Conservation (phyloP, 2,888 invertebrate species). For the Matsumyia berberina region DNA sequence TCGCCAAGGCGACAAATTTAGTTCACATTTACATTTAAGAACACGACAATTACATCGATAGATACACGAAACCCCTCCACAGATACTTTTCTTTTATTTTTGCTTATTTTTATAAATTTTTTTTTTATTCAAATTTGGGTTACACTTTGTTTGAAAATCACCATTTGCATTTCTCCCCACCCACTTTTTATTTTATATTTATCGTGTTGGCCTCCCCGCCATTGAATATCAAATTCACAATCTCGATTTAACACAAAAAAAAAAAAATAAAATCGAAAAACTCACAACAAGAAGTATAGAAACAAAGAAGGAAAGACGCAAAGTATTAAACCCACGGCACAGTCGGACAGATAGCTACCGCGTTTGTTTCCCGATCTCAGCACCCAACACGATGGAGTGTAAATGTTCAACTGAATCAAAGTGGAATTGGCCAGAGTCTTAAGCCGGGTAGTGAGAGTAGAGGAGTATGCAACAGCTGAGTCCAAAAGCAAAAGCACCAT, state of each 20-base stretch:
- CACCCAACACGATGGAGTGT: slow-evolving; percentile 74
- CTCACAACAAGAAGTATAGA: slow-evolving; percentile 32
- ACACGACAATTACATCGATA: slow-evolving; percentile 55
- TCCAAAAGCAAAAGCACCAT: not conserved
- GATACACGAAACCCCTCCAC: slow-evolving; percentile 48
- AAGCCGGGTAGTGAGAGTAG: slow-evolving; percentile 53
- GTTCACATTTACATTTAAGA: slow-evolving; percentile 71
- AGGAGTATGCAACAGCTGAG: slow-evolving; percentile 53
- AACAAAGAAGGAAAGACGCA: slow-evolving; percentile 36
- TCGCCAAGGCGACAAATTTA: slow-evolving; percentile 67
- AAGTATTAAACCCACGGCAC: slow-evolving; percentile 21
- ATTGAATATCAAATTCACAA: slow-evolving; percentile 50
- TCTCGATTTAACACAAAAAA: slow-evolving; percentile 34
- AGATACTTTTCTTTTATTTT: slow-evolving; percentile 30
- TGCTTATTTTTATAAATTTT: not conserved
- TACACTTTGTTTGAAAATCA: slow-evolving; percentile 60
- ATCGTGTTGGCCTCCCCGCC: slow-evolving; percentile 17
- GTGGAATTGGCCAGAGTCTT: slow-evolving; percentile 67
- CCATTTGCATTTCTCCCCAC: slow-evolving; percentile 57
- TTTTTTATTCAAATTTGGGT: slow-evolving; percentile 50
- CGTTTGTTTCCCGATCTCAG: slow-evolving; percentile 53
- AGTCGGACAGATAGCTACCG: slow-evolving; percentile 17
- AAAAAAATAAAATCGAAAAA: slow-evolving; percentile 31
- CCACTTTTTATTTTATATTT: slow-evolving; percentile 35
- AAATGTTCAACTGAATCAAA: slow-evolving; percentile 73